Conservation (phyloP, 1,140 invertebrate genomes). For the Hyles euphorbiae region DNA sequence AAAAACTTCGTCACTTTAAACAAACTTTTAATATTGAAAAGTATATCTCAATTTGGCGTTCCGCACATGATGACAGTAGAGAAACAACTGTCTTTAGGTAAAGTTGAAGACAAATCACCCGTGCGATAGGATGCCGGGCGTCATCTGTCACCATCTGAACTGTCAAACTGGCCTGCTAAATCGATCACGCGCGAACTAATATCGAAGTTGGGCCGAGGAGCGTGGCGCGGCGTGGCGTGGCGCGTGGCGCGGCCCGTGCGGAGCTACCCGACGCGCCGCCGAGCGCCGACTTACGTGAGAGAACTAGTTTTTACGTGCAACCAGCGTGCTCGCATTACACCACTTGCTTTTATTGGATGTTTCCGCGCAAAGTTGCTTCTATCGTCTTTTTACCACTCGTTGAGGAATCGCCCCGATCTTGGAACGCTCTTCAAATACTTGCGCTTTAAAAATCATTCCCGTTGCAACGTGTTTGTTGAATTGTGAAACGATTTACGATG, state of each 20-base stretch:
- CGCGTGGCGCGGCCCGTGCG: constrained; percentile 26
- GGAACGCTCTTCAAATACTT: constrained; percentile 18
- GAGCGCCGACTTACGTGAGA: background rate
- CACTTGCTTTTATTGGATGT: constrained; percentile 60
- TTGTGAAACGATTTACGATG: background rate
- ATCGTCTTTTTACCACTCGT: constrained; percentile 32
- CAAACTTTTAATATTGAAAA: no score
- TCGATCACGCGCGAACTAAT: constrained; percentile 70
- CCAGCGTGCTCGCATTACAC: constrained; percentile 10
- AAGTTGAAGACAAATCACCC: constrained; percentile 63
- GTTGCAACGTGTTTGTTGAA: no score
- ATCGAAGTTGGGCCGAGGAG: constrained; percentile 60
- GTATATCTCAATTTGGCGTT: no score
- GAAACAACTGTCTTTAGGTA: constrained; percentile 32
- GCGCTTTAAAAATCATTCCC: background rate
- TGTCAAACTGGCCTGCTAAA: constrained; percentile 62
- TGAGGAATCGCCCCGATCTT: constrained; percentile 33
- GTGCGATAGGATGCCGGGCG: constrained; percentile 54
- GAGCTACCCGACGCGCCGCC: constrained; percentile 6
- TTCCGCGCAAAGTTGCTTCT: constrained; percentile 46
- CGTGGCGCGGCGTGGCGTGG: constrained; percentile 20
- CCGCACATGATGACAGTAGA: background rate
- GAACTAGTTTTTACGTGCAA: constrained; percentile 25
- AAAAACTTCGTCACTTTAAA: background rate
- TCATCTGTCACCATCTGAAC: constrained; percentile 68